Percentiles rank a stretch among this genome's conserved stretches.
Conservation (phyloP, 1,140 invertebrate species). For the Hermatobates lingyangjiaoensis region DNA sequence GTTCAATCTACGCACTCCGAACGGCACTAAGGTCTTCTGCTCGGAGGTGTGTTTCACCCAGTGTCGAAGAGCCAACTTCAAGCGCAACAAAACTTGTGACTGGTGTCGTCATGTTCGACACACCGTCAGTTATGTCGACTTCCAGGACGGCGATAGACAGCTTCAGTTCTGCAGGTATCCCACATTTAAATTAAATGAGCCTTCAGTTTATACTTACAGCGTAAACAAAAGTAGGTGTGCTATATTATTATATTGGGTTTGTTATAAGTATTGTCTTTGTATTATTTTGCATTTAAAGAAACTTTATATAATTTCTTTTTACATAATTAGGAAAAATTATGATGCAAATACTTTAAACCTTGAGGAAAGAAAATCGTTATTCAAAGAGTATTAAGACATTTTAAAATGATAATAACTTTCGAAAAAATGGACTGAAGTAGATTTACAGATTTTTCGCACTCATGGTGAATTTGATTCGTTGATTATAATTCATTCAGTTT, state of each 20-base stretch:
- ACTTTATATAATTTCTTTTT: constrained; percentile 3
- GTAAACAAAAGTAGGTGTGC: too few species aligned
- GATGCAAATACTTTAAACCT: too few species aligned
- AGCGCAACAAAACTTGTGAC: constrained; percentile 79
- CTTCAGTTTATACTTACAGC: background rate
- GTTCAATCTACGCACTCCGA: constrained; percentile 22
- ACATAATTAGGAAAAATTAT: too few species aligned
- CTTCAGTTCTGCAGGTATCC: constrained; percentile 46
- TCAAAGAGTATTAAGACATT: too few species aligned
- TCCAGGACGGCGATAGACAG: constrained; percentile 57
- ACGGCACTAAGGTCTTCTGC: constrained; percentile 40
- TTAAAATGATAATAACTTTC: too few species aligned
- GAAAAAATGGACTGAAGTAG: too few species aligned
- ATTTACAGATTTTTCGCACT: too few species aligned
- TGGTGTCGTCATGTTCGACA: constrained; percentile 80
- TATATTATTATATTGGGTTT: too few species aligned
- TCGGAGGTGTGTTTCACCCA: constrained; percentile 78
- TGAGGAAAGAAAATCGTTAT: too few species aligned
- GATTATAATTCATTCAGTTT: too few species aligned
- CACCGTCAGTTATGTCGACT: constrained; percentile 81
- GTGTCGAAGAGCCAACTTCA: constrained; percentile 68
- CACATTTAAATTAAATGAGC: background rate
- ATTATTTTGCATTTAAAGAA: constrained; percentile 2
- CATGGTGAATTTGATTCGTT: too few species aligned
- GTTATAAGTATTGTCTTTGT: too few species aligned